A percentile compares a stretch with the other conserved stretches of the same genome.
These are phyloP conservation scores for Leptinotarsa peninsularis DNA, from an alignment of 2,888 invertebrate genomes.

Conservation along the genomic window DNA sequence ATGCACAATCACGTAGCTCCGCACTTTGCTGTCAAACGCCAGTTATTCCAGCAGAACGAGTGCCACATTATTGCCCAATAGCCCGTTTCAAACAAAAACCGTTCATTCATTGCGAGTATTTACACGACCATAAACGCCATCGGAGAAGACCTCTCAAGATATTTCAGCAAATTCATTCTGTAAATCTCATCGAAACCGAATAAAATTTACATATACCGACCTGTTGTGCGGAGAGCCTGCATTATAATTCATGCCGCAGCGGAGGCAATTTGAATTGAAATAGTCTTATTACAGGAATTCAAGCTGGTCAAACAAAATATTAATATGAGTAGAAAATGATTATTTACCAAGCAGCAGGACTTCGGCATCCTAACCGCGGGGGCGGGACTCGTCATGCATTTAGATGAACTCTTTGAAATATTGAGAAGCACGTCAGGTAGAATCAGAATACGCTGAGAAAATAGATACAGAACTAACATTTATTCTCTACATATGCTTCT, in stretches of 20 bases:
- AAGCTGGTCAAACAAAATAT: constrained; percentile 61
- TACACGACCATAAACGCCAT: constrained; percentile 10
- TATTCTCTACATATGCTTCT: constrained; percentile 6
- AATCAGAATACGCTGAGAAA: not conserved
- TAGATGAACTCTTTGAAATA: constrained; percentile 61
- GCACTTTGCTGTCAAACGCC: not conserved
- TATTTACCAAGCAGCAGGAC: constrained; percentile 62
- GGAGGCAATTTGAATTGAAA: constrained; percentile 58
- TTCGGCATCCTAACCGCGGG: constrained; percentile 47
- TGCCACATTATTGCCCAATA: not conserved
- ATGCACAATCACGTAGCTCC: no score
- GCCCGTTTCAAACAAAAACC: not conserved
- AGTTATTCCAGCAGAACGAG: not conserved
- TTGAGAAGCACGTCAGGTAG: constrained; percentile 57
- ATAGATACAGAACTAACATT: not conserved
- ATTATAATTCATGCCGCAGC: constrained; percentile 31
- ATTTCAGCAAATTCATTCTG: constrained; percentile 18
- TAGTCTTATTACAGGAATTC: constrained; percentile 59
- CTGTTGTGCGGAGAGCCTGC: constrained; percentile 11
- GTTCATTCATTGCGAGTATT: constrained; percentile 8
- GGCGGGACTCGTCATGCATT: constrained; percentile 57
- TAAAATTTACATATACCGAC: constrained; percentile 22
- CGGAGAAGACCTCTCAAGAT: not conserved
- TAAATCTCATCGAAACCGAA: constrained; percentile 13
- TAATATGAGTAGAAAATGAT: constrained; percentile 63